phyloP scores from a whole-genome alignment of 1,140 invertebrate species.

The Centruroides vittatus region DNA sequence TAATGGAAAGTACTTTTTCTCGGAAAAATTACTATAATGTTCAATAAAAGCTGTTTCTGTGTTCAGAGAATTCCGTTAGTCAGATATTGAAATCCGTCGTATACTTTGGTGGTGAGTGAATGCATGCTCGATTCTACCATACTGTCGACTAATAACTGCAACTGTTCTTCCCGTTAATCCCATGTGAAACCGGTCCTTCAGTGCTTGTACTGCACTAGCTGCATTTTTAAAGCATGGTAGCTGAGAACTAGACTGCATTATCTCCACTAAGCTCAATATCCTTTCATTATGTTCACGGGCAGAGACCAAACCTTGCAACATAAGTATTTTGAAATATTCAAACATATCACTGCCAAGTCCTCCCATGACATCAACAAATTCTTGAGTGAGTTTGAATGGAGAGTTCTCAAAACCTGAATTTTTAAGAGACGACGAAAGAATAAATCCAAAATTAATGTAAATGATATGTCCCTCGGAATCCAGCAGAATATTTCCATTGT shows the following conservation, averaged over 20 bases:
- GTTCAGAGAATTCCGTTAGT: slow-evolving; percentile 82
- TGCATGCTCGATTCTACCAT: slow-evolving; percentile 88
- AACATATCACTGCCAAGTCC: slow-evolving; percentile 96
- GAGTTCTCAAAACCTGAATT: slow-evolving; percentile 95
- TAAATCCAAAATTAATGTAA: slow-evolving; percentile 99
- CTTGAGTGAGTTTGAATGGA: slow-evolving; percentile 87
- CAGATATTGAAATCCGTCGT: slow-evolving; percentile 98
- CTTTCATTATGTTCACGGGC: slow-evolving; percentile 95
- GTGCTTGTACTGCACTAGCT: slow-evolving; percentile 62
- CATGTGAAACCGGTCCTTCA: slow-evolving; percentile 87
- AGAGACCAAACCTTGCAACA: slow-evolving; percentile 87
- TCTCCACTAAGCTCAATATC: slow-evolving; percentile 87
- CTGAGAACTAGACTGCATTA: slow-evolving; percentile 93
- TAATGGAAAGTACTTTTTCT: neutral
- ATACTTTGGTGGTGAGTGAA: slow-evolving; percentile 92
- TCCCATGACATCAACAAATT: slow-evolving; percentile 97
- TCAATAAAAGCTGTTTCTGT: neutral
- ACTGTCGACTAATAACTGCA: slow-evolving; percentile 77
- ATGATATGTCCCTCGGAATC: slow-evolving; percentile 95
- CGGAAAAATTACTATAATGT: neutral
- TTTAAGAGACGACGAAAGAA: slow-evolving; percentile 92
- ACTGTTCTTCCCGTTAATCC: slow-evolving; percentile 88
- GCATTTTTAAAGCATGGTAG: slow-evolving; percentile 87
- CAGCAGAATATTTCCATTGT: slow-evolving; percentile 96
- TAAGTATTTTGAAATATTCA: slow-evolving; percentile 92